These are phyloP conservation scores for Callimorpha dominula DNA, from an alignment of 2,888 invertebrate species.

Conservation along the genomic window DNA sequence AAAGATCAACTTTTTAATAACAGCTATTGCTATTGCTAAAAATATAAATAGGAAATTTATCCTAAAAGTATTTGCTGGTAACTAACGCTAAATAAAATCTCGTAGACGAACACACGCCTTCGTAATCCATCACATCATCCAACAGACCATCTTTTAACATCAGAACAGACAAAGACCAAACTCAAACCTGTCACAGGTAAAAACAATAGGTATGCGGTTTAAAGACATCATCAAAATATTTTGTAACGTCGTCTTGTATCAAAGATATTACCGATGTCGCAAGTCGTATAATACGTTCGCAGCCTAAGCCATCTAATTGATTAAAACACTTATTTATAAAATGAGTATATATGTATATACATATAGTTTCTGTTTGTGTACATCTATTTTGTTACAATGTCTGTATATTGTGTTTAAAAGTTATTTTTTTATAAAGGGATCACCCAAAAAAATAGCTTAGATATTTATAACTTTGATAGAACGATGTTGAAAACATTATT, in stretches of 20 bases:
- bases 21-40: too few species aligned
- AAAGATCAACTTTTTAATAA: background rate
- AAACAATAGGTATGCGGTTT: too few species aligned
- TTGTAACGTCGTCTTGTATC: background rate
- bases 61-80: background rate
- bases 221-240: background rate
- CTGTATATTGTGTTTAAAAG: constrained; percentile 22
- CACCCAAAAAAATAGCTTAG: constrained; percentile 23
- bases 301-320: constrained; percentile 44
- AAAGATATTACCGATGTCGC: background rate
- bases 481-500: too few species aligned
- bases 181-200: too few species aligned
- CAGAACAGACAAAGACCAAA: too few species aligned
- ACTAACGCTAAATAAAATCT: too few species aligned
- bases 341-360: constrained; percentile 29
- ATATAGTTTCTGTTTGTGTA: constrained; percentile 38
- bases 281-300: constrained; percentile 28
- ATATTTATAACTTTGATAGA: background rate
- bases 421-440: constrained; percentile 3
- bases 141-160: background rate
- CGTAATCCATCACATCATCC: background rate
- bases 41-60: too few species aligned
- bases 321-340: constrained; percentile 32
- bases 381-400: constrained; percentile 35
- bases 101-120: background rate